Conservation (phyloP, 2,888 invertebrate species). For the Xiphydria camelus region DNA sequence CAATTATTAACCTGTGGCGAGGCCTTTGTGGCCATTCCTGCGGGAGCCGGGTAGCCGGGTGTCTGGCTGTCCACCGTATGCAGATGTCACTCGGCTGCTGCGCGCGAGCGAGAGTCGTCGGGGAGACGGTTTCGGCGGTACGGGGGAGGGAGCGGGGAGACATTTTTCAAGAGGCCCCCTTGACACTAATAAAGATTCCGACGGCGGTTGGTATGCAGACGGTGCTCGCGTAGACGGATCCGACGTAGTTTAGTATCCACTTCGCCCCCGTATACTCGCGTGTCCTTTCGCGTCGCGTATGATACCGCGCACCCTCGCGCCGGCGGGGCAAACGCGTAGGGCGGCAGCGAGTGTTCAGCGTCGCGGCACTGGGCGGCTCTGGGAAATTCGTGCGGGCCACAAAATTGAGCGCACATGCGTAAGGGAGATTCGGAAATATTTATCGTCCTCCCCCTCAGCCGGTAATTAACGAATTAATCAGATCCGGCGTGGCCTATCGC, state of each 20-base stretch:
- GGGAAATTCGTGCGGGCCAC: not conserved
- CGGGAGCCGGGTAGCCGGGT: constrained; percentile 28
- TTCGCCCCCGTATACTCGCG: constrained; percentile 2
- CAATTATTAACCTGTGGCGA: constrained; percentile 47
- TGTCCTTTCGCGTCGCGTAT: constrained; percentile 5
- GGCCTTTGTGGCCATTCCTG: constrained; percentile 15
- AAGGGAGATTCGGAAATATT: no score
- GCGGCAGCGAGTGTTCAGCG: not conserved
- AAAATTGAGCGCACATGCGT: no score
- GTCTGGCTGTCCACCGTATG: constrained; percentile 29
- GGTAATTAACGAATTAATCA: no score
- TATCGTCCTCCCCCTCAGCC: no score
- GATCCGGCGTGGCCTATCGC: no score
- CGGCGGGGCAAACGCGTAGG: not conserved
- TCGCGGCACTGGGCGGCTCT: not conserved
- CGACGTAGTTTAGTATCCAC: constrained; percentile 28
- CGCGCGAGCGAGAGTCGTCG: constrained; percentile 1
- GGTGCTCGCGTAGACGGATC: constrained; percentile 32
- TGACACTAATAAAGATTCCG: constrained; percentile 47
- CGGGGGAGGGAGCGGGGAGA: constrained; percentile 17
- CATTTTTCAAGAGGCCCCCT: constrained; percentile 40
- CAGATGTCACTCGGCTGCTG: constrained; percentile 29
- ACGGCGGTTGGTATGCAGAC: constrained; percentile 27
- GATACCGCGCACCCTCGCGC: no score
- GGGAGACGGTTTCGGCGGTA: constrained; percentile 18